Base-by-base conservation (phyloP, 1,140 invertebrate species). In the Scaptomyza graminum region DNA sequence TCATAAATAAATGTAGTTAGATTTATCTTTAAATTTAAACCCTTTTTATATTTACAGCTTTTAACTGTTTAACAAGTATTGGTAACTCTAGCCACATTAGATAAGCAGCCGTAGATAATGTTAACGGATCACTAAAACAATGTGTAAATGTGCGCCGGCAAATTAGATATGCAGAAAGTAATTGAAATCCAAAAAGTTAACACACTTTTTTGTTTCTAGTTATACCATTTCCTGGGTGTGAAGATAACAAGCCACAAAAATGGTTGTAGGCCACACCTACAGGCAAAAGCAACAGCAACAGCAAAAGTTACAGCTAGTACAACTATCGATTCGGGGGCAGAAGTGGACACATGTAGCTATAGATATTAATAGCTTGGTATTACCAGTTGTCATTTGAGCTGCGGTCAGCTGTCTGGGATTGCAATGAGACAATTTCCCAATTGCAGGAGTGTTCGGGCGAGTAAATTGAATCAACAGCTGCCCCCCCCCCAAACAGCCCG, bases 301-400 rank as follows among this genome's bases (percentile, higher is more conserved):
- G 18, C 37, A 41, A 39, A 9, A 37, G 34, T 11, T 37, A 37
- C 34, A 37, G 8, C 9, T 37, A 37, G 8, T 11, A 37, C 22
- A 44, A 12, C 18, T 6, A 37, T 37, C 52, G 43, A 28, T 7
- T 11, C 61, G 22, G 18, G 22, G 18, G 28, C 37, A 37, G 16
- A 13, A 34, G 41, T 13, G 16, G 56, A 64, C 61, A 71, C 55
- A 60, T 67, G 66, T 62, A 47, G 59, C 49, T 64, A 13, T 22
- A 47, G 39, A 73, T 90, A 90, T 90, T 87, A 90, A 90, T 90
- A 76, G 78, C 76, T 59, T n/a, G 46, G 68, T 83, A 90, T 79
- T 87, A 85, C 75, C 66, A 90, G 81, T 90, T 90, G 87, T 90
- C 85, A 90, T 90, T 79, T 82, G 78, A 90, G 78, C 78, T 75